phyloP scores from a whole-genome alignment of 2,113 vertebrate species.

The Pyrgilauda ruficollis region DNA sequence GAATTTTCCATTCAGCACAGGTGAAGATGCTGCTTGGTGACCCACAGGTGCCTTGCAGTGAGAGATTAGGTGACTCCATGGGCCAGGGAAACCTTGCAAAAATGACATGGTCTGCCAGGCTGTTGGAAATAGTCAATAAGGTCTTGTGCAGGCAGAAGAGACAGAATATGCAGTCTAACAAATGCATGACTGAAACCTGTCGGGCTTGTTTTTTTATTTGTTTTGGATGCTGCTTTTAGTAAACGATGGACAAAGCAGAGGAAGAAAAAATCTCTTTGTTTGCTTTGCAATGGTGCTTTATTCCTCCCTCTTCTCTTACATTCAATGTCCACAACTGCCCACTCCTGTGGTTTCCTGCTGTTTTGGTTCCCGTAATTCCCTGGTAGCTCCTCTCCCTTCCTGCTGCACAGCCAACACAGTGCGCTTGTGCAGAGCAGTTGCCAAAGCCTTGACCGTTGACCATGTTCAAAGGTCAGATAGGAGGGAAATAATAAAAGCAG shows the following conservation, averaged over 20 bases:
- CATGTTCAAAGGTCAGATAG: background rate
- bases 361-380: background rate
- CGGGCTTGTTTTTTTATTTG: background rate
- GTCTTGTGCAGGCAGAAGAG: background rate
- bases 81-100: background rate
- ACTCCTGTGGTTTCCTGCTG: background rate
- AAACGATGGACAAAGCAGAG: rapidly evolving
- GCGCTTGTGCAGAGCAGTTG: rapidly evolving
- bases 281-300: background rate
- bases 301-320: background rate
- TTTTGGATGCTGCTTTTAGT: background rate
- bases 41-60: background rate
- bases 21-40: background rate
- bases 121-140: background rate
- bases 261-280: background rate
- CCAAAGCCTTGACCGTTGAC: background rate
- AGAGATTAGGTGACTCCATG: background rate
- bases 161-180: background rate
- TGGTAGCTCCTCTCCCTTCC: background rate
- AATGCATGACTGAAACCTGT: background rate
- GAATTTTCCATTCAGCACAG: background rate
- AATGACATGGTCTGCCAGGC: background rate
- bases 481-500: background rate
- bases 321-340: background rate
- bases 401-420: background rate